Base-by-base conservation (phyloP, 1,140 invertebrate genomes). In the Lamellibrachia luymesi region DNA sequence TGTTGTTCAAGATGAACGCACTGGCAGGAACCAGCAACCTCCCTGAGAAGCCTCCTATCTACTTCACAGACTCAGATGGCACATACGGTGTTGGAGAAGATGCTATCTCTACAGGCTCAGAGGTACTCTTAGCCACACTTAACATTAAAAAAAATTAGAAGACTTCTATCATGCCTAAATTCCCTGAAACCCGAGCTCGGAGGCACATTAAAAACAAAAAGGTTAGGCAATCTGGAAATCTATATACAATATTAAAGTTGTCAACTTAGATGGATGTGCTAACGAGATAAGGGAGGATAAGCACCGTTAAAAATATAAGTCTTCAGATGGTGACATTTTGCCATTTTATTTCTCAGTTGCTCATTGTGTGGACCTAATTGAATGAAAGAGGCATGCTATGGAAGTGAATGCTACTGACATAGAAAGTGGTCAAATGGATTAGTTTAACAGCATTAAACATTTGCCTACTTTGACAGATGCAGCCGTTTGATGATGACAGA, bases 1-100 rank as follows among this genome's bases (percentile, higher is more conserved):
- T 96, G 92, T 94, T 96, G 80, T 96, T 96, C 95, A 94, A 96
- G 17, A 96, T 96, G 95, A 95, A 95, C 93, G 95, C 95, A 0
- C 93, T 96, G 27, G 94, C 95, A n/a, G 96, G 96, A 25, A 95
- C 94, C 2, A 94, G 94, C 92, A 94, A 95, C 91, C 94, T 96
- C 49, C 95, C 95, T 38, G 95, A 96, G 51, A 96, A 96, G 94
- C 95, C 95, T 22, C 94, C 94, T 5, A 94, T 94, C 90, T 96
- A 96, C 92, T 95, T 95, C 90, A 96, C 95, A 7, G 95, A 96
- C 93, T 96, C 95, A 7, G 95, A 95, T 90, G 94, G 52, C 13
- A 90, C 56, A 8, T 93, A 80, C 52, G 92, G 56, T n/a, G 52
- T 27, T 8, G 92, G 92, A 89, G 92, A 93, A 13, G 52, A 80